Base-by-base conservation (phyloP, 92 coral and sea anemone species). In the Parazoanthus atlanticus region DNA sequence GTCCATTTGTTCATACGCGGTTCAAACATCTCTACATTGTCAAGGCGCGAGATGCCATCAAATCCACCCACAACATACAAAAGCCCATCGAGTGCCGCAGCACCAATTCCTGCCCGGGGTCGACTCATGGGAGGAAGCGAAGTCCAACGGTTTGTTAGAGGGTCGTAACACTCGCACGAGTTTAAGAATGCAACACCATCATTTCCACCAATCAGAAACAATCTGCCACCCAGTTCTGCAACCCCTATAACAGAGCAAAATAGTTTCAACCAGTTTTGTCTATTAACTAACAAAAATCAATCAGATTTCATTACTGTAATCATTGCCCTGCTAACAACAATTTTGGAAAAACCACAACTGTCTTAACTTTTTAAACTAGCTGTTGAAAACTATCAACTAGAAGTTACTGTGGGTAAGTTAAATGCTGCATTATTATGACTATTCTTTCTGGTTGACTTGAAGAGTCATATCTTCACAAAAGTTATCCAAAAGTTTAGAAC, bases 61-160 rank as follows among this genome's bases (percentile, higher is more conserved):
- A 97, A 97, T 30, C 99, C 99, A 85, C 99, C 99, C 26, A 96
- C 89, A 10, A 94, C 99, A 92, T 96, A 97, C 74, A 97, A 86
- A 52, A 94, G 86, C 10, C 99, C 99, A 88, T 97, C 99, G 13
- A 97, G 91, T 65, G 98, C 99, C 4, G 98, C 95, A 8, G 98
- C 99, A 23, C 99, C 99, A 83, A 97, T 94, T 21, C 99, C 99
- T 38, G 99, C 99, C 66, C 99, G 84, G 25, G 99, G 96, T 26
- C 95, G 95, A 67, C 98, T 90, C 98, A 97, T 94, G 26, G 99
- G 95, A 23, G 99, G 94, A 40, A 97, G 94, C 25, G 91, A 90
- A 86, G 94, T 93, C 99, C 99, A 97, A 78, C 94, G 92, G 89
- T 97, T 96, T 43, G 97, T 95, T 40, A 96, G 93, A 21, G 99